Evolutionary conservation across 2,888 invertebrate species (phyloP).

Genomic region (Calephelis perditalis): DNA sequence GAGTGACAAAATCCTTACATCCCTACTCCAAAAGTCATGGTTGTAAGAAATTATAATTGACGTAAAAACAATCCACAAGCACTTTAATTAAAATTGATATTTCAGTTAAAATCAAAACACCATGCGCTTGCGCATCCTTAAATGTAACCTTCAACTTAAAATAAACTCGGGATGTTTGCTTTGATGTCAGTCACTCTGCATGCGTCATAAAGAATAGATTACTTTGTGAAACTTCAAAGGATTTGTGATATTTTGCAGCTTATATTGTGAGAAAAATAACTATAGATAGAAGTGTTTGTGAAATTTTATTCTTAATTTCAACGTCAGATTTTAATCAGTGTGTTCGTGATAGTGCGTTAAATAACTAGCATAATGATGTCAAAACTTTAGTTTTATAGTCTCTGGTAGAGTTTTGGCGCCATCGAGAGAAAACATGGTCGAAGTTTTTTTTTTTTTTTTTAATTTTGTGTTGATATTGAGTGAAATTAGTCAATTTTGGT

Average conservation of each 20-base stretch:
- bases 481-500: no score
- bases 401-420: background rate
- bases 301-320: background rate
- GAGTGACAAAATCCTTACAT: no score
- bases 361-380: background rate
- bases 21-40: no score
- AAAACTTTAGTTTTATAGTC: background rate
- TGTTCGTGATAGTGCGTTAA: background rate
- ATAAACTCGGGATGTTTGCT: constrained; percentile 1
- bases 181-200: background rate
- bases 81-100: background rate
- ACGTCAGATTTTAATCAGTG: background rate
- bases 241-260: background rate
- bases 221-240: background rate
- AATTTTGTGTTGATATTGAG: no score
- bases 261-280: background rate
- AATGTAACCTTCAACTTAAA: constrained; percentile 3
- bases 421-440: no score
- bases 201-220: background rate
- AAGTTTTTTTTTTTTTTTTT: no score
- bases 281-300: background rate
- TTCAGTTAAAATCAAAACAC: background rate
- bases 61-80: background rate
- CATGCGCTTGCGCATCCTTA: constrained; percentile 4
- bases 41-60: background rate